phyloP scores from a whole-genome alignment of 1,140 invertebrate species.

The Epicauta chinensis region DNA sequence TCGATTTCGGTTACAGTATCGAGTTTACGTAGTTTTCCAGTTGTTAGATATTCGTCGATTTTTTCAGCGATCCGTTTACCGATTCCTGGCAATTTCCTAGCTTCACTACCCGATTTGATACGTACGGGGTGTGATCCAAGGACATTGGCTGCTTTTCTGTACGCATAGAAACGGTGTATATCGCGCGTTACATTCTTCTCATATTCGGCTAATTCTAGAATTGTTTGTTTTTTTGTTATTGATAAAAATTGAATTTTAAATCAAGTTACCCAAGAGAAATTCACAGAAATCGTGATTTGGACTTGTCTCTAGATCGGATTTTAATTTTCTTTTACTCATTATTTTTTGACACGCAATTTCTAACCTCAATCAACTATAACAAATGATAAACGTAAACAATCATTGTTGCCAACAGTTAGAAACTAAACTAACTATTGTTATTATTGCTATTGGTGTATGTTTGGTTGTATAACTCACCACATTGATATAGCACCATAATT shows the following conservation, averaged over 20 bases:
- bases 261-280: constrained; percentile 26
- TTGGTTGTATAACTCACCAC: no score
- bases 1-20: constrained; percentile 55
- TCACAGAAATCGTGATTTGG: constrained; percentile 57
- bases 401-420: no score
- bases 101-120: constrained; percentile 66
- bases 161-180: constrained; percentile 67
- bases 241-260: not conserved
- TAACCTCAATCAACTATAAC: no score
- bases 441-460: no score
- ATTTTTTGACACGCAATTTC: no score
- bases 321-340: constrained; percentile 59
- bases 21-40: constrained; percentile 69
- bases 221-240: not conserved
- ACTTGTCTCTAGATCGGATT: constrained; percentile 44
- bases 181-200: constrained; percentile 34
- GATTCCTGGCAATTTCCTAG: constrained; percentile 66
- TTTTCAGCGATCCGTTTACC: constrained; percentile 76
- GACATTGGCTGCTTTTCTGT: constrained; percentile 68
- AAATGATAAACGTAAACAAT: no score
- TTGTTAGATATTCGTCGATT: constrained; percentile 73
- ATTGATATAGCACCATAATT: no score
- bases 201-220: constrained; percentile 34
- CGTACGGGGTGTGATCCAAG: constrained; percentile 53
- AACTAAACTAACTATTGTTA: no score